Evolutionary conservation across 2,797 vertebrate genomes (phyloP).

Genomic region (Parambassis ranga): DNA sequence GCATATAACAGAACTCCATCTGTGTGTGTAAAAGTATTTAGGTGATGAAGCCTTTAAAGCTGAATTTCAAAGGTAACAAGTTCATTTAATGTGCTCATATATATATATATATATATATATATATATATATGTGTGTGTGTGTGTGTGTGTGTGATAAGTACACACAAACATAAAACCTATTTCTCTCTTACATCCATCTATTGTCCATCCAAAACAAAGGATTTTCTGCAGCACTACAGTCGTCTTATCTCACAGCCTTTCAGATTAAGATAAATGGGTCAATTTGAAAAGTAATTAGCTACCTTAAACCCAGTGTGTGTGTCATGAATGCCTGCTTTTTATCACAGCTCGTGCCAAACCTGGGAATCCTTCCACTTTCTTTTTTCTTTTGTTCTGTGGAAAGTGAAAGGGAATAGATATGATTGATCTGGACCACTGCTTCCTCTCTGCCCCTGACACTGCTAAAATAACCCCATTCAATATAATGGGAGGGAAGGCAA

Average conservation of each 20-base stretch:
- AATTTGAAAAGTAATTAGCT: slow-evolving; percentile 73
- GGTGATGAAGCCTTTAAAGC: neutral
- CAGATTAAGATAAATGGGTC: slow-evolving; percentile 74
- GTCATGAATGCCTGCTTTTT: slow-evolving; percentile 46
- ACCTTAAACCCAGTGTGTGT: slow-evolving; percentile 12
- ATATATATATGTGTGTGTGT: too few species aligned
- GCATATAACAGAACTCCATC: too few species aligned
- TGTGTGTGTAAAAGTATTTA: too few species aligned
- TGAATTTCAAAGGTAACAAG: neutral
- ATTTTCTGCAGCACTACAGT: slow-evolving; percentile 20
- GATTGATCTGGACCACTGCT: slow-evolving; percentile 74
- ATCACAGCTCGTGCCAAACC: slow-evolving; percentile 50
- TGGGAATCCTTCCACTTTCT: slow-evolving; percentile 53
- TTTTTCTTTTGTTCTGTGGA: slow-evolving; percentile 55
- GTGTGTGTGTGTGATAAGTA: too few species aligned
- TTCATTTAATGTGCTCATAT: neutral
- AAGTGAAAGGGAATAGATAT: slow-evolving; percentile 70
- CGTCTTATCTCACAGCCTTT: slow-evolving; percentile 50
- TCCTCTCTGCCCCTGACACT: slow-evolving; percentile 58
- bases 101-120: too few species aligned
- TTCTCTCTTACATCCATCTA: slow-evolving; percentile 13
- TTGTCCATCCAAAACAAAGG: slow-evolving; percentile 52
- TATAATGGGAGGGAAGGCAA: neutral
- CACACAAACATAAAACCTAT: neutral
- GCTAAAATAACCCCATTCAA: slow-evolving; percentile 13